Conservation (phyloP, 2,888 invertebrate species). For the Ormyrus pomaceus region DNA sequence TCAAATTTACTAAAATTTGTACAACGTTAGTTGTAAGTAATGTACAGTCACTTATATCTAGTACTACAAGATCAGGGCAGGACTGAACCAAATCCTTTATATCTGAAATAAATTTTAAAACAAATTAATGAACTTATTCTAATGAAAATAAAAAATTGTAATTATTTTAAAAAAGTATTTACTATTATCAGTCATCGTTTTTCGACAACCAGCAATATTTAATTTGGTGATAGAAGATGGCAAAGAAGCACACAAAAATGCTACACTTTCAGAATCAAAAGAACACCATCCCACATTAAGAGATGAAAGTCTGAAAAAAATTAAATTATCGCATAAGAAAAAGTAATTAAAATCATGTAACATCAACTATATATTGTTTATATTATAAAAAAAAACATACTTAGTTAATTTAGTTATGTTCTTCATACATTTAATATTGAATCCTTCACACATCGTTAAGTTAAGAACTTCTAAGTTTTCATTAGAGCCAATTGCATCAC, state of each 20-base stretch:
- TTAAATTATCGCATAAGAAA: neutral
- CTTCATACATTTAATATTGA: constrained; percentile 81
- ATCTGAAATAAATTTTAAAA: constrained; percentile 78
- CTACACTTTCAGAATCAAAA: constrained; percentile 79
- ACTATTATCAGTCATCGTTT: constrained; percentile 86
- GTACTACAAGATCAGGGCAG: constrained; percentile 85
- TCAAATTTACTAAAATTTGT: constrained; percentile 78
- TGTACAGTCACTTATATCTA: constrained; percentile 93
- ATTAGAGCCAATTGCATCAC: constrained; percentile 83
- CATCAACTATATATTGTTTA: neutral
- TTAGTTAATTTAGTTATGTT: constrained; percentile 77
- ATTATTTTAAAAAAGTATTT: constrained; percentile 63
- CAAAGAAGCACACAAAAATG: constrained; percentile 79
- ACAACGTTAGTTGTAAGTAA: constrained; percentile 81
- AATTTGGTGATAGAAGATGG: constrained; percentile 83
- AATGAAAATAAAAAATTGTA: neutral
- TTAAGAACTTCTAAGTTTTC: constrained; percentile 86
- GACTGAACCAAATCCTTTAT: constrained; percentile 80
- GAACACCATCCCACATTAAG: constrained; percentile 91
- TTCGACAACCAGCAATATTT: constrained; percentile 90
- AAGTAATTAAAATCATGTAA: neutral
- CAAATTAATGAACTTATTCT: constrained; percentile 10
- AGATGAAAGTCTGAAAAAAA: constrained; percentile 79
- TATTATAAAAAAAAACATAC: constrained; percentile 67
- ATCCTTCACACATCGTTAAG: constrained; percentile 87